phyloP scores from a whole-genome alignment of 2,888 invertebrate genomes.

The Orthonychiurus folsomi region DNA sequence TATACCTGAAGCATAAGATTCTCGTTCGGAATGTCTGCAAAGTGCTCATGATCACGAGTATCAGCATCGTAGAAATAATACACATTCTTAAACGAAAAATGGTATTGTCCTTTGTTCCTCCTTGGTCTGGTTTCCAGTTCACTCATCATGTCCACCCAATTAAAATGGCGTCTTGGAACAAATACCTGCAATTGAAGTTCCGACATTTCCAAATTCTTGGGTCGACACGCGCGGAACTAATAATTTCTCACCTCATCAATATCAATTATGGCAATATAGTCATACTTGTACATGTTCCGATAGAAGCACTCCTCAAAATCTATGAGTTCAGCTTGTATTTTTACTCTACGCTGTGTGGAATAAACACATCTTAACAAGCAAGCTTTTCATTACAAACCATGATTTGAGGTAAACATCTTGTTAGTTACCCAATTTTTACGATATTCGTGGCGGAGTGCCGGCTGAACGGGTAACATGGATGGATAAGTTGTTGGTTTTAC shows the following conservation, averaged over 20 bases:
- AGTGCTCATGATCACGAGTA: not conserved
- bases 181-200: not conserved
- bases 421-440: slow-evolving; percentile 4
- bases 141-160: not conserved
- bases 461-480: slow-evolving; percentile 9
- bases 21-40: not conserved
- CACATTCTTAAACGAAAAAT: not conserved
- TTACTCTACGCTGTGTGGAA: not conserved
- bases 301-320: slow-evolving; percentile 19
- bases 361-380: too few species aligned
- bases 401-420: too few species aligned
- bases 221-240: too few species aligned
- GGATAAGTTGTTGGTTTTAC: slow-evolving; percentile 1
- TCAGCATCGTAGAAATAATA: not conserved
- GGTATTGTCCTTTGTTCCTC: not conserved
- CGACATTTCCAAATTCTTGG: too few species aligned
- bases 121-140: not conserved
- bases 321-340: slow-evolving; percentile 10
- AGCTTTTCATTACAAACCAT: too few species aligned
- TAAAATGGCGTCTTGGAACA: not conserved
- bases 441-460: slow-evolving; percentile 5
- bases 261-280: slow-evolving; percentile 18
- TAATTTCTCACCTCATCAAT: slow-evolving; percentile 18
- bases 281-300: slow-evolving; percentile 16
- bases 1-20: not conserved